These are phyloP conservation scores for Halcyon leucocephala DNA, from an alignment of 2,797 vertebrate genomes.

Conservation along the genomic window DNA sequence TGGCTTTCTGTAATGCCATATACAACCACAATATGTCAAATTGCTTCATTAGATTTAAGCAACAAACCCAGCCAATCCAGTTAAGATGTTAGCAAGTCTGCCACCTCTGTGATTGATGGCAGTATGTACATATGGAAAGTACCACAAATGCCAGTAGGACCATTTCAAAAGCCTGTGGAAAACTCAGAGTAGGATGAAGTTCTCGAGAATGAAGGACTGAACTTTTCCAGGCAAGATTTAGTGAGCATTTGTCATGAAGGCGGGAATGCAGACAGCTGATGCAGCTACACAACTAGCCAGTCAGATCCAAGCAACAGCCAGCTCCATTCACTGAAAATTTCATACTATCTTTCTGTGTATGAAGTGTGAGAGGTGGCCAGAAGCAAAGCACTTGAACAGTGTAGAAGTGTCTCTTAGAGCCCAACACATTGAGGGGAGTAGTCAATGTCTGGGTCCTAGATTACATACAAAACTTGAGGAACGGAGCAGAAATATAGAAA, in stretches of 20 bases:
- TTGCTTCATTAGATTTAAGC: background rate
- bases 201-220: background rate
- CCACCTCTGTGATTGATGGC: background rate
- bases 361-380: background rate
- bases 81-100: background rate
- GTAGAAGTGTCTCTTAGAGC: rapidly evolving
- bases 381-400: background rate
- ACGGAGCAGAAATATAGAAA: background rate
- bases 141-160: background rate
- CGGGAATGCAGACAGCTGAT: background rate
- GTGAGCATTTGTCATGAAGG: background rate
- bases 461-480: background rate
- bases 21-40: background rate
- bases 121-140: background rate
- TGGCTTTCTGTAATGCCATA: background rate
- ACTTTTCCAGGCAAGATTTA: background rate
- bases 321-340: background rate
- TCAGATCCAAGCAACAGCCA: background rate
- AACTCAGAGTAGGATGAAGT: background rate
- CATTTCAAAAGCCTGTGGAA: background rate
- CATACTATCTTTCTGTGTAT: background rate
- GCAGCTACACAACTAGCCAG: background rate
- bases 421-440: no score
- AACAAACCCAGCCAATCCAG: background rate
- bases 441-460: background rate